Evolutionary conservation across 2,888 invertebrate species (phyloP).

Genomic region (Rhagonycha fulva): DNA sequence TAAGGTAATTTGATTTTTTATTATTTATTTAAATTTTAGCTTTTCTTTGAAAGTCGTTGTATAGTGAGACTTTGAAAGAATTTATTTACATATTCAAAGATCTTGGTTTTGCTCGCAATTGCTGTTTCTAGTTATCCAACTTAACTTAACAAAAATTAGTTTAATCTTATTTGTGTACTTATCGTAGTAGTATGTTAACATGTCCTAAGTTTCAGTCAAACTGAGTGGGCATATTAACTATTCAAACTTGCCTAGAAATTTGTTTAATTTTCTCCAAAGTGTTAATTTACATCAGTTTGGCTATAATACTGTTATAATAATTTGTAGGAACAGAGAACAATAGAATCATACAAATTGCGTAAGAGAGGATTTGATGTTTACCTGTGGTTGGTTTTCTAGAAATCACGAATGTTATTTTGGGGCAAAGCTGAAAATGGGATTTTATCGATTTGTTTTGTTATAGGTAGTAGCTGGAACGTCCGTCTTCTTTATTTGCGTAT

Average conservation of each 20-base stretch:
- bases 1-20: constrained; percentile 65
- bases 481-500: constrained; percentile 95
- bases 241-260: background rate
- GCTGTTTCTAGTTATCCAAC: background rate
- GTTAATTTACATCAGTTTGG: background rate
- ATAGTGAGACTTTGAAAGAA: background rate
- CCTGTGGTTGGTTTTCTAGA: background rate
- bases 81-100: background rate
- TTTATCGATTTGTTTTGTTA: background rate
- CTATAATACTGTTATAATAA: background rate
- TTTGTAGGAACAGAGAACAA: background rate
- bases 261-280: background rate
- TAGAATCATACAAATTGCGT: background rate
- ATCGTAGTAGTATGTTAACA: background rate
- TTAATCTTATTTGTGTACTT: background rate
- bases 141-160: background rate
- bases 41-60: background rate
- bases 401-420: background rate
- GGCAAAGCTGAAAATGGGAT: background rate
- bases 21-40: background rate
- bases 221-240: background rate
- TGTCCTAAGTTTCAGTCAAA: background rate
- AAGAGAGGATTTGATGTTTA: background rate
- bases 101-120: background rate
- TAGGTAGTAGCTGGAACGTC: constrained; percentile 91